Percentiles rank a stretch among this genome's conserved stretches.
Evolutionary conservation across 2,113 vertebrate genomes (phyloP).

Genomic region (Marmota monax): DNA sequence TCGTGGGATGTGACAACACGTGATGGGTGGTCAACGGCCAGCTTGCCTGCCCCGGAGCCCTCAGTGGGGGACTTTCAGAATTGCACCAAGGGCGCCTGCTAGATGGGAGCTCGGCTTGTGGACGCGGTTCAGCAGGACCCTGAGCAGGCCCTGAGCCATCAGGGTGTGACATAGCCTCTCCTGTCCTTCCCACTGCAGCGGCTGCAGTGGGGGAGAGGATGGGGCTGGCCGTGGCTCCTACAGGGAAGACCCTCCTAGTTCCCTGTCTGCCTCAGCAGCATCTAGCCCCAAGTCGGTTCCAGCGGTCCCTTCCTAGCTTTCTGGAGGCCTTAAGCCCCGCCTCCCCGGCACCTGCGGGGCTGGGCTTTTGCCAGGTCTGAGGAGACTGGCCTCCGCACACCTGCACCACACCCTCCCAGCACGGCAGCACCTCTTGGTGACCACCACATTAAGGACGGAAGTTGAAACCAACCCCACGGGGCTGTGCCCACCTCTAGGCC

Average conservation of each 20-base stretch:
- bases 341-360: background rate
- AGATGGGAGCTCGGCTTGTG: background rate
- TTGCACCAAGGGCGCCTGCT: background rate
- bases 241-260: too few relatives aligned
- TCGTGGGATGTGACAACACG: too few relatives aligned
- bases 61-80: background rate
- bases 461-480: background rate
- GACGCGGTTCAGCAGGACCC: background rate
- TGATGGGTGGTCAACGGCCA: too few relatives aligned
- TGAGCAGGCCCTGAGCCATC: too few relatives aligned
- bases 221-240: background rate
- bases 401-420: too few relatives aligned
- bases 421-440: background rate
- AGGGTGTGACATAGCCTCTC: background rate
- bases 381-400: background rate
- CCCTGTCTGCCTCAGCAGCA: background rate
- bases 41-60: background rate
- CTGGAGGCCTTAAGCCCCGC: background rate
- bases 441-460: too few relatives aligned
- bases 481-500: background rate
- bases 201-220: background rate
- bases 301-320: too few relatives aligned
- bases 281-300: background rate
- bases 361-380: background rate
- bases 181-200: background rate